A percentile compares a stretch with the other conserved stretches of the same genome.
phyloP scores from a whole-genome alignment of 2,888 invertebrate species.

The Ectemnius continuus region DNA sequence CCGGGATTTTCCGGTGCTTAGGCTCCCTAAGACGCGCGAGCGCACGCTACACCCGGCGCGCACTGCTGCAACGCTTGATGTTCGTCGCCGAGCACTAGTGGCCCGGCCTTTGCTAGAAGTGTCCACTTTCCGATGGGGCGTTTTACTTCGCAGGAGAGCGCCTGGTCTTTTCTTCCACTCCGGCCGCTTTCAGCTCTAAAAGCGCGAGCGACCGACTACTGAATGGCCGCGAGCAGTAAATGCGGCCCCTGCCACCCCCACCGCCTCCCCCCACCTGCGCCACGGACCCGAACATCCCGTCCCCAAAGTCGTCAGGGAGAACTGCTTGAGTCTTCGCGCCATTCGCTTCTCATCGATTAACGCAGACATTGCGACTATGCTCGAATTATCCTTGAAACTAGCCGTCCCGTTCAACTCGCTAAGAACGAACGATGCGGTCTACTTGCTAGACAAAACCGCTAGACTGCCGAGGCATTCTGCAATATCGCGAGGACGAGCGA shows the following conservation, averaged over 20 bases:
- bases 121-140: slow-evolving; percentile 47
- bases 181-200: slow-evolving; percentile 51
- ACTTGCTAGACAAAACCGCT: no score
- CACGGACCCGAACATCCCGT: slow-evolving; percentile 48
- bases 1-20: slow-evolving; percentile 44
- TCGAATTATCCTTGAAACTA: no score
- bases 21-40: neutral
- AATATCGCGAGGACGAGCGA: no score
- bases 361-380: neutral
- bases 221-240: slow-evolving; percentile 50
- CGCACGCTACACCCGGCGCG: slow-evolving; percentile 18
- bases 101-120: slow-evolving; percentile 42
- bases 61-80: slow-evolving; percentile 39
- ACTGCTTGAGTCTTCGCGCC: slow-evolving; percentile 60
- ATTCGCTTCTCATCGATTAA: slow-evolving; percentile 51
- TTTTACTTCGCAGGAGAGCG: slow-evolving; percentile 25
- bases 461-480: no score
- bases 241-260: slow-evolving; percentile 15
- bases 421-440: no score
- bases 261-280: no score
- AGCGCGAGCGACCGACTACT: slow-evolving; percentile 42
- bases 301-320: slow-evolving; percentile 20
- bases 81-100: slow-evolving; percentile 10
- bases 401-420: no score
- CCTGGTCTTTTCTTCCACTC: slow-evolving; percentile 45